Percentiles rank a stretch among this genome's conserved stretches.
Evolutionary conservation across 2,888 invertebrate species (phyloP).

Genomic region (Eudasyphora cyanicolor): DNA sequence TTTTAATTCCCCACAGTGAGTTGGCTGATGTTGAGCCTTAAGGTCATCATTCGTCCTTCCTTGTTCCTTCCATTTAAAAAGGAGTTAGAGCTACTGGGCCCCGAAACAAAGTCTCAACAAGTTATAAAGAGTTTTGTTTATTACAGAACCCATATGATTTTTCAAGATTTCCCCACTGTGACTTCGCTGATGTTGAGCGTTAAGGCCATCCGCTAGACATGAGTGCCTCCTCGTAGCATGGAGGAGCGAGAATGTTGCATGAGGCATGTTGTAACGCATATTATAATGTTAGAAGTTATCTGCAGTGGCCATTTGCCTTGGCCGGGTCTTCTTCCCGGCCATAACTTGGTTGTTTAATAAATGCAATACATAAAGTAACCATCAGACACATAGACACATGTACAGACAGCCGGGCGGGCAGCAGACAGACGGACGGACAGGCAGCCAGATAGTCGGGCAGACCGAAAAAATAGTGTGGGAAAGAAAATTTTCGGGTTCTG

Average conservation of each 20-base stretch:
- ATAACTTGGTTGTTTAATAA: constrained; percentile 35
- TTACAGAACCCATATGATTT: no score
- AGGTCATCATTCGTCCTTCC: no score
- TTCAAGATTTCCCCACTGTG: no score
- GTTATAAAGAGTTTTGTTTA: no score
- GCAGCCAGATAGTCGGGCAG: background rate
- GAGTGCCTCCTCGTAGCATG: constrained; percentile 2
- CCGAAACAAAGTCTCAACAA: no score
- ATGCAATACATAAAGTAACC: constrained; percentile 55
- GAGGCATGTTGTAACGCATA: constrained; percentile 58
- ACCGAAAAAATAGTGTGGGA: constrained; percentile 64
- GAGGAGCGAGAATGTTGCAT: constrained; percentile 33
- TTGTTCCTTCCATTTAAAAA: no score
- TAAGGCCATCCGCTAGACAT: background rate
- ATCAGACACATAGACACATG: constrained; percentile 28
- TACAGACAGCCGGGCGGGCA: background rate
- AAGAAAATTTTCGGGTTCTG: constrained; percentile 55
- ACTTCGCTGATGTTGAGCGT: background rate
- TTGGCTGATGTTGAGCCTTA: no score
- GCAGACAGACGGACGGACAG: background rate
- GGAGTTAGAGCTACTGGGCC: no score
- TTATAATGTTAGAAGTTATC: constrained; percentile 54
- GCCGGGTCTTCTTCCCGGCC: background rate
- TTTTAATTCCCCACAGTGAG: no score
- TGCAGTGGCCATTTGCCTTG: constrained; percentile 7